A percentile compares a stretch with the other conserved stretches of the same genome.
phyloP scores from a whole-genome alignment of 2,797 vertebrate species.

The Sciurus vulgaris region DNA sequence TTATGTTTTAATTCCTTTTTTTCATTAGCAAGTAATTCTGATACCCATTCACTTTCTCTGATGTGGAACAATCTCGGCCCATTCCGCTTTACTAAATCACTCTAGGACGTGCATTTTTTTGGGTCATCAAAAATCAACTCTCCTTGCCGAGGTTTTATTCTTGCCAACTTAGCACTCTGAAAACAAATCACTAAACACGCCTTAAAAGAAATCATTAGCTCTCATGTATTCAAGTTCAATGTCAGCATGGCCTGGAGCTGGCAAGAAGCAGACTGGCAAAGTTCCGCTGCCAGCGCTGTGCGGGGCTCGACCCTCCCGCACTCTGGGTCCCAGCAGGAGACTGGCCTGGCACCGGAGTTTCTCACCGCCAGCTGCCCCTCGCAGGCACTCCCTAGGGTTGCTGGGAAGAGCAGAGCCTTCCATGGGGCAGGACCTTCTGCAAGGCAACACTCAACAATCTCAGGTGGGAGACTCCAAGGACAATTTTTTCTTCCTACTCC shows the following conservation, averaged over 20 bases:
- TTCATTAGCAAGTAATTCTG: conserved; percentile 40
- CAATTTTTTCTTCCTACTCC: neutral
- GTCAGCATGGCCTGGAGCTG: conserved; percentile 80
- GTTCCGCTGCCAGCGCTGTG: conserved; percentile 49
- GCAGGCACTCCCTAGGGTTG: conserved; percentile 82
- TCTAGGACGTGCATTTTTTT: neutral
- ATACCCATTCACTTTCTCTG: neutral
- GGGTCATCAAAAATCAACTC: conserved; percentile 55
- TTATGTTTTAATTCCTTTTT: neutral
- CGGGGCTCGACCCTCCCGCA: conserved; percentile 78
- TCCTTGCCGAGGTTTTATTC: conserved; percentile 33
- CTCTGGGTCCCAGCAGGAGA: conserved; percentile 83
- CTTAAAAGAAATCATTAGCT: conserved; percentile 59
- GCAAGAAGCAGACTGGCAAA: conserved; percentile 80
- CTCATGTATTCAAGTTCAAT: conserved; percentile 65
- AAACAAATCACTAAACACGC: conserved; percentile 15
- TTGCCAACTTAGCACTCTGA: conserved; percentile 65
- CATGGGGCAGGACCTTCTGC: conserved; percentile 80
- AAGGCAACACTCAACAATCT: conserved; percentile 80
- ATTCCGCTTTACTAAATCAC: neutral
- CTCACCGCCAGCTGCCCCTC: conserved; percentile 82
- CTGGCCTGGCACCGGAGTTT: conserved; percentile 80
- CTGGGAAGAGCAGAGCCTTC: conserved; percentile 84
- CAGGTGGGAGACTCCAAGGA: conserved; percentile 54
- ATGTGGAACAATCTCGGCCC: neutral